phyloP scores from a whole-genome alignment of 2,113 vertebrate species.

The Colistium nudipinnis region DNA sequence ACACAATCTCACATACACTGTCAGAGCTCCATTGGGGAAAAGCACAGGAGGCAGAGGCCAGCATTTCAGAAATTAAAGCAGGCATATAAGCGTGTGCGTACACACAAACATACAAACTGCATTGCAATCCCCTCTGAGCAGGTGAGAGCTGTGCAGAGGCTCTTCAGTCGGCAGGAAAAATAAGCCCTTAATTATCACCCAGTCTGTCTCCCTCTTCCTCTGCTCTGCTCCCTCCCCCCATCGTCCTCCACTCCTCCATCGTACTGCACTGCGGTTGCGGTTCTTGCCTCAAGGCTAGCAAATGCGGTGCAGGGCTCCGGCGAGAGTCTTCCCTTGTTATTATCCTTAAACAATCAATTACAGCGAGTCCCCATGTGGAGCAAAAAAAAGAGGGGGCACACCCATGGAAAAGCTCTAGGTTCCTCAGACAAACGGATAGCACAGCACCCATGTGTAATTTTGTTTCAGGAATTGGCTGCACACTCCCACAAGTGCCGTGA shows the following conservation, averaged over 20 bases:
- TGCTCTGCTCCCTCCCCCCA: constrained; percentile 5
- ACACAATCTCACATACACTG: constrained; percentile 17
- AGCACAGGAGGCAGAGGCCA: constrained; percentile 22
- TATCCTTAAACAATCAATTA: constrained; percentile 82
- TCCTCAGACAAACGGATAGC: constrained; percentile 51
- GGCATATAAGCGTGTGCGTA: not conserved
- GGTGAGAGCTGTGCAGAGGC: constrained; percentile 71
- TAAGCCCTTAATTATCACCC: constrained; percentile 75
- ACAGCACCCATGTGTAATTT: constrained; percentile 48
- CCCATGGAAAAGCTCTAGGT: constrained; percentile 67
- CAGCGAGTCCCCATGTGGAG: constrained; percentile 65
- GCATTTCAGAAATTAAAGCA: constrained; percentile 38
- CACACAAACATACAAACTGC: constrained; percentile 21
- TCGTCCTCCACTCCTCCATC: constrained; percentile 30
- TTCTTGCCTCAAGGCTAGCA: constrained; percentile 67
- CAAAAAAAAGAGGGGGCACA: constrained; percentile 68
- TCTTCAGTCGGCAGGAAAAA: constrained; percentile 66
- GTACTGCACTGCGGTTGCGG: constrained; percentile 69
- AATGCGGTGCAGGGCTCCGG: constrained; percentile 65
- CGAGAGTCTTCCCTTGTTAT: constrained; percentile 76
- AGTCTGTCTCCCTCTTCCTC: constrained; percentile 58
- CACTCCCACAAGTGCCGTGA: constrained; percentile 28
- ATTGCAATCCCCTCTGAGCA: constrained; percentile 60
- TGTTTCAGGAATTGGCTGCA: constrained; percentile 47
- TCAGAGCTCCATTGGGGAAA: constrained; percentile 36